Conservation (phyloP, 2,888 invertebrate genomes). For the Cabera pusaria region DNA sequence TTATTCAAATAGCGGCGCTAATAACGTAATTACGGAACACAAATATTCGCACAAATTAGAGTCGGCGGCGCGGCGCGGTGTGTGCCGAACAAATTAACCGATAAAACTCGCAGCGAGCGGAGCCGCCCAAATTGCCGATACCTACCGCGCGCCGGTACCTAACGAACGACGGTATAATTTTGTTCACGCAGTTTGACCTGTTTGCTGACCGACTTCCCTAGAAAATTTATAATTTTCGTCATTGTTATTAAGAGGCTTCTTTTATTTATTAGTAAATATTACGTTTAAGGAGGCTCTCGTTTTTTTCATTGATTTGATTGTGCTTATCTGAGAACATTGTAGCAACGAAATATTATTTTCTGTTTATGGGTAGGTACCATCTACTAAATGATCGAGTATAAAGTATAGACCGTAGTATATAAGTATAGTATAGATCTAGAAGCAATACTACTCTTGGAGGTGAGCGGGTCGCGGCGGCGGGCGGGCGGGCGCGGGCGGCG, state of each 20-base stretch:
- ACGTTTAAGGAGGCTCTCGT: no score
- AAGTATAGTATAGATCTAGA: no score
- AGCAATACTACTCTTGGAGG: no score
- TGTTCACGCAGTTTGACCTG: slow-evolving; percentile 10
- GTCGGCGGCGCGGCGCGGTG: slow-evolving; percentile 10
- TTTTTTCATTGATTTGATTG: no score
- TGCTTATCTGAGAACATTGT: background rate
- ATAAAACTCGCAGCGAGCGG: slow-evolving; percentile 12
- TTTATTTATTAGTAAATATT: no score
- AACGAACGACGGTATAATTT: slow-evolving; percentile 11
- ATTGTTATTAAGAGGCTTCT: no score
- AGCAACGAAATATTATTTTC: no score
- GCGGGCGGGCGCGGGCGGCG: slow-evolving; percentile 4
- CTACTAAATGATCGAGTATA: no score
- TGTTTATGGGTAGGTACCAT: no score
- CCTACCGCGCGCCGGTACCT: slow-evolving; percentile 13
- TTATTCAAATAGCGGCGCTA: slow-evolving; percentile 24
- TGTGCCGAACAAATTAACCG: slow-evolving; percentile 18
- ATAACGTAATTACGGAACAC: slow-evolving; percentile 23
- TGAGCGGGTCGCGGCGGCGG: background rate
- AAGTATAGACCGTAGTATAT: no score
- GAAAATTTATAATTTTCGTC: no score
- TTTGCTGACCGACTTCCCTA: slow-evolving; percentile 12
- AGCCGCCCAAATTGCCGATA: background rate
- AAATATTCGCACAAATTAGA: slow-evolving; percentile 25